These are phyloP conservation scores for Cyprichromis sp. DNA, from an alignment of 2,113 vertebrate species.

Conservation along the genomic window DNA sequence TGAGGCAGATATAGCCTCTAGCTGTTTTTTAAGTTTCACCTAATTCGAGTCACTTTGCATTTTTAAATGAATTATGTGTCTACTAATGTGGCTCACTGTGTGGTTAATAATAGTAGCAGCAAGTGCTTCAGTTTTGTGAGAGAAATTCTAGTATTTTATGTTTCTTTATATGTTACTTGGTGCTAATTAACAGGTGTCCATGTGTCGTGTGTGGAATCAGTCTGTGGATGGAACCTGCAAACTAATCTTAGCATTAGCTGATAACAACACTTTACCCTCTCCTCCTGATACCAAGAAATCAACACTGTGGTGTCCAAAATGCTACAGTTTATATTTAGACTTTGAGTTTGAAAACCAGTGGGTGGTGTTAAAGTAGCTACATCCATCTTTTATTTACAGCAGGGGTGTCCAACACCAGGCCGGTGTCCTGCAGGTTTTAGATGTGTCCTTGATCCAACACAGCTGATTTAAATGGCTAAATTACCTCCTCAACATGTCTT, in stretches of 20 bases:
- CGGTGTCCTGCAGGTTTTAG: fast-evolving
- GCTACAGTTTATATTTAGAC: not conserved
- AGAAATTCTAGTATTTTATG: not conserved
- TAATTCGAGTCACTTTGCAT: not conserved
- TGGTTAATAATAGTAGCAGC: not conserved
- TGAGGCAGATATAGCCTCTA: not conserved
- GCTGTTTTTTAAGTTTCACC: not conserved
- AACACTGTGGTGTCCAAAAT: fast-evolving
- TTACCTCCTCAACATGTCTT: not conserved
- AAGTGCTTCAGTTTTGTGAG: not conserved
- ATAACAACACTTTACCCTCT: not conserved
- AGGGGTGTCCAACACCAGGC: not conserved
- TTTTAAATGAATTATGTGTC: not conserved
- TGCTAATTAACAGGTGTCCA: not conserved
- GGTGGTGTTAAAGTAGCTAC: not conserved
- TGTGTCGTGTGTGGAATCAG: not conserved
- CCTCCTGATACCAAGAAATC: not conserved
- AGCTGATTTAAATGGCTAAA: not conserved
- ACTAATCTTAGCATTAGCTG: not conserved
- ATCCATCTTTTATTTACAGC: not conserved
- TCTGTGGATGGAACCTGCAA: not conserved
- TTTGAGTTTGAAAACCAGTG: not conserved
- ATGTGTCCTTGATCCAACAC: not conserved
- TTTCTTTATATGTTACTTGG: not conserved
- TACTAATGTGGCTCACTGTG: not conserved